These are phyloP conservation scores for Neolamprologus modestus DNA, from an alignment of 2,113 vertebrate species.

Conservation along the genomic window DNA sequence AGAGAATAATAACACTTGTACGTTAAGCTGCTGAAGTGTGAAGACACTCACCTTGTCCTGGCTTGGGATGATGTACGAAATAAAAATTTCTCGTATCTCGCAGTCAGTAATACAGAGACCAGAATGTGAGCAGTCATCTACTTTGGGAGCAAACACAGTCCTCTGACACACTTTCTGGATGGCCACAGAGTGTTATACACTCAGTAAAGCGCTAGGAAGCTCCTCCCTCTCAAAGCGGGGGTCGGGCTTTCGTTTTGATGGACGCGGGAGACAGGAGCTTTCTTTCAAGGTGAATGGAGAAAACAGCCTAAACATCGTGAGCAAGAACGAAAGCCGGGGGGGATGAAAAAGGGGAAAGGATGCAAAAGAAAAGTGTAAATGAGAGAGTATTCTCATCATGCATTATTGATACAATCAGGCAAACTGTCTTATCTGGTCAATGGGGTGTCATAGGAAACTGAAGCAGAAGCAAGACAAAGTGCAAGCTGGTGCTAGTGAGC, in stretches of 20 bases:
- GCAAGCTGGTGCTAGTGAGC: neutral
- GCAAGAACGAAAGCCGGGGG: neutral
- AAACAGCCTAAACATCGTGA: constrained; percentile 14
- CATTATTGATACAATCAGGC: neutral
- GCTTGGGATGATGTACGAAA: constrained; percentile 36
- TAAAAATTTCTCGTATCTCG: constrained; percentile 31
- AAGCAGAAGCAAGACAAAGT: neutral
- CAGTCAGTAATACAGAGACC: constrained; percentile 52
- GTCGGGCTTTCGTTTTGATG: constrained; percentile 32
- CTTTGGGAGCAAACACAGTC: constrained; percentile 62
- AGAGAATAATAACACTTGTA: neutral
- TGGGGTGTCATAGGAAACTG: neutral
- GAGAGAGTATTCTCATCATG: neutral
- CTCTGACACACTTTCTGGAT: constrained; percentile 65
- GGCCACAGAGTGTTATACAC: constrained; percentile 57
- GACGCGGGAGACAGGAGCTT: constrained; percentile 35
- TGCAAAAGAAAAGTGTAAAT: neutral
- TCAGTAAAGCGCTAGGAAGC: constrained; percentile 29
- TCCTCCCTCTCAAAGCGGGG: constrained; percentile 50
- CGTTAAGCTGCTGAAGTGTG: neutral
- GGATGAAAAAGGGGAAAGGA: neutral
- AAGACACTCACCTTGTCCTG: constrained; percentile 61
- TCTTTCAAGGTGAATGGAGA: constrained; percentile 60
- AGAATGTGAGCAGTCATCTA: constrained; percentile 61
- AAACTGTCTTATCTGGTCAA: neutral